phyloP scores from a whole-genome alignment of 2,113 vertebrate genomes.

The Hippocampus mohnikei region DNA sequence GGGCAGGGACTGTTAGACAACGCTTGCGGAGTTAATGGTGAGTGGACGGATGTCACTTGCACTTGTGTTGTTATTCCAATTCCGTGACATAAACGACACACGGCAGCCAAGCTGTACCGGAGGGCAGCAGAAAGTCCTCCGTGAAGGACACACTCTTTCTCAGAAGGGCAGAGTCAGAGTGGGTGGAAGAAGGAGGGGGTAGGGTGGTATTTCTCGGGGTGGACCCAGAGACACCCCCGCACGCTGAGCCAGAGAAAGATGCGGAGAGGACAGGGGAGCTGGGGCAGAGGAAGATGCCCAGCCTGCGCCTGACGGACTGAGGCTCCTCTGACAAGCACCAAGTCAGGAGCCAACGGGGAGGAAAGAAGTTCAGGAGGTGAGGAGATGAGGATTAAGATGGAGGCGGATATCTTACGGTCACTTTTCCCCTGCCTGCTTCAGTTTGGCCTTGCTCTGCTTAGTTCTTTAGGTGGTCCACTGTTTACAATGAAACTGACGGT shows the following conservation, averaged over 20 bases:
- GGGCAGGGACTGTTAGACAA: not conserved
- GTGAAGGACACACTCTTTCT: constrained; percentile 98
- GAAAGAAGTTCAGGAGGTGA: constrained; percentile 2
- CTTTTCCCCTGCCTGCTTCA: not conserved
- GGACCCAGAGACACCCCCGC: constrained; percentile 63
- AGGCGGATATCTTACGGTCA: not conserved
- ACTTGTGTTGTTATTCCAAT: constrained; percentile 5
- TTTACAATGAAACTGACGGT: not conserved
- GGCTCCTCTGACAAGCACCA: constrained; percentile 61
- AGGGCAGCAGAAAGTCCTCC: constrained; percentile 92
- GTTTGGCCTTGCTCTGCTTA: not conserved
- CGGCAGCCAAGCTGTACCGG: constrained; percentile 86
- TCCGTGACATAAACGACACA: constrained; percentile 50
- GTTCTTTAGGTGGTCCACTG: not conserved
- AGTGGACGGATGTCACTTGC: constrained; percentile 2
- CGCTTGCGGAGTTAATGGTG: constrained; percentile 20
- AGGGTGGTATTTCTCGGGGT: constrained; percentile 76
- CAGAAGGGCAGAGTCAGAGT: constrained; percentile 85
- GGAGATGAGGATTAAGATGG: not conserved
- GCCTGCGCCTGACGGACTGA: constrained; percentile 72
- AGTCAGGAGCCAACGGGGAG: constrained; percentile 17
- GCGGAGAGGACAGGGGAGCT: constrained; percentile 86
- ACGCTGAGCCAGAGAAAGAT: constrained; percentile 75
- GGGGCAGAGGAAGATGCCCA: constrained; percentile 85
- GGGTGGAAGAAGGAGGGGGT: constrained; percentile 79